phyloP scores from a whole-genome alignment of 2,888 invertebrate species.

The Nipponacmea schrenckii region DNA sequence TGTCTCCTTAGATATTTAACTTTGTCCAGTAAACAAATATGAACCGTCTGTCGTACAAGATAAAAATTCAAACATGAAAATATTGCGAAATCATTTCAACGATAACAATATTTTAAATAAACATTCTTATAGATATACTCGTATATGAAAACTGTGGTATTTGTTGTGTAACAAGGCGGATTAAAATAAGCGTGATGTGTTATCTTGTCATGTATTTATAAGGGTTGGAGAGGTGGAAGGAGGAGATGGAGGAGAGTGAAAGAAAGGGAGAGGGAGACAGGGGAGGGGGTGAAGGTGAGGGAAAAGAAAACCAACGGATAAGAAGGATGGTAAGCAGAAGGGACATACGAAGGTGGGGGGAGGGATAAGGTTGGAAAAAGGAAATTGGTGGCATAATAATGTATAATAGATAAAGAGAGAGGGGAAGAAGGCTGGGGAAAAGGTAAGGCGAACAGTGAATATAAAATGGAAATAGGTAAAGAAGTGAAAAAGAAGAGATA shows the following conservation, averaged over 20 bases:
- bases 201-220: not conserved
- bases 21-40: no score
- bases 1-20: no score
- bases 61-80: no score
- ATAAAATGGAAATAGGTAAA: not conserved
- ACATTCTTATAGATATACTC: no score
- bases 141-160: no score
- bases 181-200: not conserved
- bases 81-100: no score
- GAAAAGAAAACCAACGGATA: not conserved
- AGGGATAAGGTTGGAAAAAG: constrained; percentile 1
- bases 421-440: constrained; percentile 11
- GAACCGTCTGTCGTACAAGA: no score
- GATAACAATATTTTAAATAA: no score
- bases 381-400: no score
- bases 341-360: constrained; percentile 17
- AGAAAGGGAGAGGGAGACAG: not conserved
- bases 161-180: no score
- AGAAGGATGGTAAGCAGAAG: not conserved
- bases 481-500: constrained; percentile 10
- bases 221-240: not conserved
- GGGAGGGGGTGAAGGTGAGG: not conserved
- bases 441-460: not conserved
- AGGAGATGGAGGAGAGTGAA: not conserved
- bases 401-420: constrained; percentile 16